Percentiles rank a stretch among this genome's conserved stretches.
phyloP scores from a whole-genome alignment of 2,888 invertebrate genomes.

The Clistopyga incitator region DNA sequence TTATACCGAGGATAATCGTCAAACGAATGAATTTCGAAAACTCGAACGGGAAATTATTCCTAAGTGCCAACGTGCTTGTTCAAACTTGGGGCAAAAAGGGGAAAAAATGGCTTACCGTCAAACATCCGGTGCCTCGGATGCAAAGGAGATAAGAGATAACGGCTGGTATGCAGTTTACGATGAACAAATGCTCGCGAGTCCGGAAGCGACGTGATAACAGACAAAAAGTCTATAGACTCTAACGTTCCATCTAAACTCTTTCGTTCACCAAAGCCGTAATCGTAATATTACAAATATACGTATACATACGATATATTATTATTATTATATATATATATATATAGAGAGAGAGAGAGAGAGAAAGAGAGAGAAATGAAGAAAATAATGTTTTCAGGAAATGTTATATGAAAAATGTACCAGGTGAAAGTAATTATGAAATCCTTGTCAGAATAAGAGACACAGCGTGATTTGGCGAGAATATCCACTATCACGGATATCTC shows the following conservation, averaged over 20 bases:
- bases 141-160: conserved; percentile 29
- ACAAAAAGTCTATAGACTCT: conserved; percentile 48
- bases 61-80: conserved; percentile 42
- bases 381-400: conserved; percentile 49
- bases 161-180: background rate
- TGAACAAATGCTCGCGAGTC: conserved; percentile 39
- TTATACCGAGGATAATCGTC: conserved; percentile 10
- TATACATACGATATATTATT: conserved; percentile 41
- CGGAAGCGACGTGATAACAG: conserved; percentile 35
- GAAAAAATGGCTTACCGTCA: background rate
- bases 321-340: conserved; percentile 21
- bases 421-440: conserved; percentile 54
- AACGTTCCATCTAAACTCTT: conserved; percentile 52
- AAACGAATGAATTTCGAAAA: conserved; percentile 7
- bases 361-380: conserved; percentile 8
- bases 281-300: conserved; percentile 53
- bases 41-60: conserved; percentile 7
- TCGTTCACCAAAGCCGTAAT: conserved; percentile 63
- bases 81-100: conserved; percentile 4
- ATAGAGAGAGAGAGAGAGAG: conserved; percentile 32
- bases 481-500: conserved; percentile 41
- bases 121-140: conserved; percentile 37
- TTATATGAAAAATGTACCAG: conserved; percentile 47
- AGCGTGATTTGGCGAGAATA: conserved; percentile 25
- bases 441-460: conserved; percentile 19